Evolutionary conservation across 2,113 vertebrate genomes (phyloP).

Genomic region (Collichthys lucidus): DNA sequence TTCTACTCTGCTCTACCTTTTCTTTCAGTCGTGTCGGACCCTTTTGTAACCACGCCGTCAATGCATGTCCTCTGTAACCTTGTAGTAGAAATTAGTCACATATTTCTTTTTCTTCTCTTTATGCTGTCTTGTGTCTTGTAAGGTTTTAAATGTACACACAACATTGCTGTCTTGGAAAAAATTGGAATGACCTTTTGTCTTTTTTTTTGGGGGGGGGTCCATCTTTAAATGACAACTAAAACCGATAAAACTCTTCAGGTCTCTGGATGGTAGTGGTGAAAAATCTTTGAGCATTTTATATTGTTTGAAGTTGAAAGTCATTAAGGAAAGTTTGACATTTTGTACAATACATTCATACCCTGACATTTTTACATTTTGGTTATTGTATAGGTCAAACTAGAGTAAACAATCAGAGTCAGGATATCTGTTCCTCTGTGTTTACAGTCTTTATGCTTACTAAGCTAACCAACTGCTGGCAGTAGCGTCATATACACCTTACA

Average conservation of each 20-base stretch:
- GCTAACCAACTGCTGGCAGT: neutral
- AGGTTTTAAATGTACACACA: neutral
- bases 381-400: neutral
- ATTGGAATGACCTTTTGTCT: neutral
- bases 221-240: slow-evolving; percentile 15
- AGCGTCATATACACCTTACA: neutral
- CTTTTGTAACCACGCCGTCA: slow-evolving; percentile 65
- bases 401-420: neutral
- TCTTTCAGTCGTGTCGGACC: slow-evolving; percentile 75
- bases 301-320: neutral
- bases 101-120: slow-evolving; percentile 43
- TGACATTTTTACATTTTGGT: neutral
- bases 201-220: neutral
- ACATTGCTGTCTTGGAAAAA: slow-evolving; percentile 7
- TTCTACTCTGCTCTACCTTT: slow-evolving; percentile 36
- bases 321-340: neutral
- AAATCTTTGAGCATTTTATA: neutral
- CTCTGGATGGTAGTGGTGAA: neutral
- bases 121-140: slow-evolving; percentile 19
- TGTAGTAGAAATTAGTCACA: slow-evolving; percentile 60
- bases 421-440: neutral
- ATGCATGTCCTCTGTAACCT: slow-evolving; percentile 79
- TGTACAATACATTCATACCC: neutral
- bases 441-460: neutral
- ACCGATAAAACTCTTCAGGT: neutral